phyloP scores from a whole-genome alignment of 2,113 vertebrate species.

The Leucoraja erinaceus region DNA sequence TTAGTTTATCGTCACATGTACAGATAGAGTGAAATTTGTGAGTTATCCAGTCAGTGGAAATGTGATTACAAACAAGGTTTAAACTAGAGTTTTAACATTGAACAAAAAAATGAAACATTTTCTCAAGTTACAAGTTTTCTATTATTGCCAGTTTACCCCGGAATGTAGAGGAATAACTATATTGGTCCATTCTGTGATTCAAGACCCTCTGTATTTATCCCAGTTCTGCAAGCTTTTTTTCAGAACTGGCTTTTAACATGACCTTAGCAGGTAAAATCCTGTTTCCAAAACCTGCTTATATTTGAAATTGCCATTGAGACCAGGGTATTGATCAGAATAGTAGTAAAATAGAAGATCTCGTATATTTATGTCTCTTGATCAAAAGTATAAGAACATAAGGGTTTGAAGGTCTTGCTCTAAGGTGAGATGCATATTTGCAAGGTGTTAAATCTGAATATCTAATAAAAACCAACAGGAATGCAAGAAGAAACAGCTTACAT shows the following conservation, averaged over 20 bases:
- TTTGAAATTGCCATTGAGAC: background rate
- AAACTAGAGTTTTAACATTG: too few species aligned
- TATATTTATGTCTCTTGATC: background rate
- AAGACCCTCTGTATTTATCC: background rate
- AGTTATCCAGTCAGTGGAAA: too few species aligned
- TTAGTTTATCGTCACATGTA: too few species aligned
- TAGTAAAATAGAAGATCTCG: background rate
- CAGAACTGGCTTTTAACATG: background rate
- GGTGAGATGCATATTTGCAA: background rate
- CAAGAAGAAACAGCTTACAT: conserved; percentile 62
- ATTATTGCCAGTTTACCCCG: too few species aligned
- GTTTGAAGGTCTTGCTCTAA: background rate
- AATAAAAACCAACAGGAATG: background rate
- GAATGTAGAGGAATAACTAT: too few species aligned
- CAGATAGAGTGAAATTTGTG: too few species aligned
- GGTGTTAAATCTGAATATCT: background rate
- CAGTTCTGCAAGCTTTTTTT: background rate
- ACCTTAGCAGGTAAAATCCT: background rate
- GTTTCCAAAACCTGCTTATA: background rate
- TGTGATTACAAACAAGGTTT: too few species aligned
- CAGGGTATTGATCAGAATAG: background rate
- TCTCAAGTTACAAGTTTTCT: too few species aligned
- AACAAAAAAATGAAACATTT: too few species aligned
- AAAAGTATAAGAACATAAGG: background rate
- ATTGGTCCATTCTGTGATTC: background rate